Evolutionary conservation across 2,797 vertebrate species (phyloP), one percentile per base, ranked within the genome.

Genomic region (Poecilia picta): DNA sequence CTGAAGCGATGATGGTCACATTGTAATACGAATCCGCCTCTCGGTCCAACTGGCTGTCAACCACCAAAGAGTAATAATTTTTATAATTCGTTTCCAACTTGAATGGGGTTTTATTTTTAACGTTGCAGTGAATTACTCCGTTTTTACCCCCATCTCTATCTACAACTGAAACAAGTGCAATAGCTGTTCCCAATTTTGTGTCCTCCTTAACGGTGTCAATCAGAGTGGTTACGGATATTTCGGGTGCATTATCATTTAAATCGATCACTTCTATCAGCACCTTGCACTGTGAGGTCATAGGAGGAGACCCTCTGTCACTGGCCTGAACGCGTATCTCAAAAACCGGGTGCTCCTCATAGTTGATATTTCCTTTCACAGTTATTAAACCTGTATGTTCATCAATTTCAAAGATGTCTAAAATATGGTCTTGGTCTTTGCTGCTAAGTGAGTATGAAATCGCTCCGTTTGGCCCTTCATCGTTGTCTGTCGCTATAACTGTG

Each of bases 81-180:
- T 92, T 92, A 64, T 96, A 97, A 28, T 97, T 97, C 1, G 15
- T 90, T 10, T 97, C 96, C 12, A 98, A 92, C 49, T 95, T 92
- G 85, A 98, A 98, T 2, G 97, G 97, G 4, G 95, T 91, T 1
- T 93, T 79, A 0, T 93, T 91, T 0, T 92, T 85, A 23, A 98
- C 92, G 18, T 86, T 85, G 70, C 97, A 93, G 20, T 90, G 94
- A 23, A 97, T 94, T 62, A 93, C 89, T 51, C 94, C 95, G 74
- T 98, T 98, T 81, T 87, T 90, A 5, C 96, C 97, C 0, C 95
- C 96, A 78, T 98, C 98, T 83, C 92, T 96, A 79, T 98, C 98
- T 11, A 89, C 94, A 10, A 98, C 90, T 2, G 97, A 97, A 74
- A 98, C 96, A 3, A 97, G 89, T 1, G 97, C 96, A 80, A 98